Conservation (phyloP, 2,888 invertebrate species). For the Nomada lathburiana region DNA sequence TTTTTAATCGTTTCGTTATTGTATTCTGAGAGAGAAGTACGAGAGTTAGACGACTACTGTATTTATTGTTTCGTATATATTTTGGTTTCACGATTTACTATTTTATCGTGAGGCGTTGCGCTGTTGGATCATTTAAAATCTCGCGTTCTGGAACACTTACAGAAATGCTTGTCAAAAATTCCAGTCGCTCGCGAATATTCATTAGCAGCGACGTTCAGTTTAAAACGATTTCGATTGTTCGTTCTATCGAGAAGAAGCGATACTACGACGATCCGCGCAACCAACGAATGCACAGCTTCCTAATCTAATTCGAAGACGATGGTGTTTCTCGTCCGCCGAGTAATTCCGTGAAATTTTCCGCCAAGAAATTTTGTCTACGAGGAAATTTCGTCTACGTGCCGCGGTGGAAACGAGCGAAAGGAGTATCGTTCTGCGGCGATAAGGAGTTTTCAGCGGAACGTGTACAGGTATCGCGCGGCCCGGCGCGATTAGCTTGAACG, state of each 20-base stretch:
- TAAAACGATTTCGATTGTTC: slow-evolving; percentile 48
- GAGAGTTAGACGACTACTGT: too few relatives aligned
- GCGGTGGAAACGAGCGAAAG: neutral
- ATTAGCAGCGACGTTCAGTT: slow-evolving; percentile 59
- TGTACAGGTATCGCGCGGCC: slow-evolving; percentile 5
- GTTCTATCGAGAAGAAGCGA: neutral
- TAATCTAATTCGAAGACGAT: neutral
- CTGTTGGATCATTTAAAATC: slow-evolving; percentile 45
- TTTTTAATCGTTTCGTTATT: too few relatives aligned
- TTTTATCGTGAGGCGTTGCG: slow-evolving; percentile 34
- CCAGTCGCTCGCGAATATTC: slow-evolving; percentile 58
- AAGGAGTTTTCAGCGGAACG: slow-evolving; percentile 19
- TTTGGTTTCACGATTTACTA: slow-evolving; percentile 59
- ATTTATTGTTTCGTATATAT: slow-evolving; percentile 27
- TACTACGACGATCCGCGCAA: neutral
- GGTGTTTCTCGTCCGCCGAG: neutral
- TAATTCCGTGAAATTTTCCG: neutral
- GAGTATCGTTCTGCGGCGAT: slow-evolving; percentile 6
- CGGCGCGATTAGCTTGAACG: slow-evolving; percentile 36
- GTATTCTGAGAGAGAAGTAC: too few relatives aligned
- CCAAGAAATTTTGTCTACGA: neutral
- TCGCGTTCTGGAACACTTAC: slow-evolving; percentile 49
- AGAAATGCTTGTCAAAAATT: slow-evolving; percentile 16
- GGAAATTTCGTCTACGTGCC: slow-evolving; percentile 13
- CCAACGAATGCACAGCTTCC: neutral